phyloP scores from a whole-genome alignment of 2,113 vertebrate genomes.

The Turnix velox region DNA sequence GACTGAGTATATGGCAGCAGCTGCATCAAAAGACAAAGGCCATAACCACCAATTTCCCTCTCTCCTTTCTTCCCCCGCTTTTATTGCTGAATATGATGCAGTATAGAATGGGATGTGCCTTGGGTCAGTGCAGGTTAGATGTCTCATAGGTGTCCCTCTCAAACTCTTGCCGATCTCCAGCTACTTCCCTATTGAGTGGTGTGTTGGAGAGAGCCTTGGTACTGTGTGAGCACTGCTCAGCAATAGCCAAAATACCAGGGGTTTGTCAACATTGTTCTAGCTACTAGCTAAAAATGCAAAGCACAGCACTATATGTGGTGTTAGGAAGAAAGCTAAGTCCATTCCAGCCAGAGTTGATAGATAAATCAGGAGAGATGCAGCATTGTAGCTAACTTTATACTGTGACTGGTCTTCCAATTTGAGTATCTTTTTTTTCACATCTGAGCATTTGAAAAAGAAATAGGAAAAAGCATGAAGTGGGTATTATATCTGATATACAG shows the following conservation, averaged over 20 bases:
- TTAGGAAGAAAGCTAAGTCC: background rate
- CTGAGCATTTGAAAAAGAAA: background rate
- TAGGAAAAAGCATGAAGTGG: background rate
- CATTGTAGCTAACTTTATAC: background rate
- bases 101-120: background rate
- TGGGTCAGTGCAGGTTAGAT: background rate
- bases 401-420: background rate
- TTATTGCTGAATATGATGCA: background rate
- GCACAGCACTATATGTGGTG: background rate
- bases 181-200: background rate
- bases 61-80: background rate
- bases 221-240: fast-evolving
- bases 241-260: background rate
- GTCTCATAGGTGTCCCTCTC: background rate
- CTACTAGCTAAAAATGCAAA: background rate
- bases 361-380: background rate
- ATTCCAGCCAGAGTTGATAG: background rate
- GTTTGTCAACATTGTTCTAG: background rate
- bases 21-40: background rate
- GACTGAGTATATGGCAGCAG: background rate
- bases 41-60: background rate
- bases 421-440: background rate
- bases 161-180: background rate
- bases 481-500: background rate
- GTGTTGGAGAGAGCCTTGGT: background rate